Percentiles rank a stretch among this genome's conserved stretches.
These are phyloP conservation scores for Nasonia oneida DNA, from an alignment of 2,888 invertebrate species.

Conservation along the genomic window DNA sequence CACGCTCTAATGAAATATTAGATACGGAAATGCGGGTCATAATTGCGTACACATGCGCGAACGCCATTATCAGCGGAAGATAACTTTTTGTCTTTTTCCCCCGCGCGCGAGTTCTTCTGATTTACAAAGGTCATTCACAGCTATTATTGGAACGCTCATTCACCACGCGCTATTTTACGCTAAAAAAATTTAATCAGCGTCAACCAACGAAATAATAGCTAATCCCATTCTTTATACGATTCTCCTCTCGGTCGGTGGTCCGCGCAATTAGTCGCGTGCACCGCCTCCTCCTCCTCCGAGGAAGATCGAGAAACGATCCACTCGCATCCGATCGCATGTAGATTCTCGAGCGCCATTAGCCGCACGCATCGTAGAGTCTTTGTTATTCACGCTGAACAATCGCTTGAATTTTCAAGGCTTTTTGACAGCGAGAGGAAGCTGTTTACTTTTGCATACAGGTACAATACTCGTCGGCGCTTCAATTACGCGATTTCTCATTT, in stretches of 20 bases:
- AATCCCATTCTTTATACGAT: conserved; percentile 28
- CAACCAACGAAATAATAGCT: not conserved
- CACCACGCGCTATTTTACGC: not conserved
- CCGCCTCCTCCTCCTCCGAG: not conserved
- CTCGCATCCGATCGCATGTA: not conserved
- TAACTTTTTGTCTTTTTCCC: not conserved
- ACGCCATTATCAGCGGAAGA: not conserved
- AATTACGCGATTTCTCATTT: conserved; percentile 57
- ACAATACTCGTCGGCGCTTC: conserved; percentile 25
- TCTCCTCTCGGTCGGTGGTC: conserved; percentile 43
- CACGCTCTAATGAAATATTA: too few relatives aligned
- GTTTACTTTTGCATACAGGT: conserved; percentile 38
- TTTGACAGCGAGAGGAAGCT: not conserved
- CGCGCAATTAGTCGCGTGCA: conserved; percentile 23
- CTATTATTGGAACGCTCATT: not conserved
- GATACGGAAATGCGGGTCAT: too few relatives aligned
- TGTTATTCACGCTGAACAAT: not conserved
- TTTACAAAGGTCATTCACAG: not conserved
- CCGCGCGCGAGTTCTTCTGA: conserved; percentile 17
- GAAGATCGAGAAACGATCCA: not conserved
- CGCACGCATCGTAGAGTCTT: conserved; percentile 29
- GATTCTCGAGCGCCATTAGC: conserved; percentile 29
- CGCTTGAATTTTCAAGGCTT: not conserved
- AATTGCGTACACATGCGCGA: not conserved
- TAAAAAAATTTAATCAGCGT: not conserved